Evolutionary conservation across 2,113 vertebrate species (phyloP).

Genomic region (Sinocyclocheilus grahami): DNA sequence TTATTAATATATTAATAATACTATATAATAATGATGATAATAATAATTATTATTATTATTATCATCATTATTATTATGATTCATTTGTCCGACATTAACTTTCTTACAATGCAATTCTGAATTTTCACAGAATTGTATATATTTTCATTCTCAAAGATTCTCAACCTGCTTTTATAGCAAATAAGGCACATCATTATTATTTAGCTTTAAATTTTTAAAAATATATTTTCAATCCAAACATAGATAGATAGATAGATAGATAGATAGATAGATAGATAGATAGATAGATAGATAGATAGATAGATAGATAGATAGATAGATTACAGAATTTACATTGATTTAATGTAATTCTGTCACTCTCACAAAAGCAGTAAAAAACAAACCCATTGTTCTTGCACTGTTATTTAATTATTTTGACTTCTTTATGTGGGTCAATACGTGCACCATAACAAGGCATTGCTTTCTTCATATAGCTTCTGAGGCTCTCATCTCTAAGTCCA

Average conservation of each 20-base stretch:
- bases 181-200: not conserved
- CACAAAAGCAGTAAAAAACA: not conserved
- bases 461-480: slow-evolving; percentile 61
- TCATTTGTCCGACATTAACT: not conserved
- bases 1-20: too few relatives aligned
- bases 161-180: not conserved
- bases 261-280: too few relatives aligned
- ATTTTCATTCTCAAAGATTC: not conserved
- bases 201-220: too few relatives aligned
- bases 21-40: too few relatives aligned
- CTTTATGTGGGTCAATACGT: slow-evolving; percentile 6
- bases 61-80: not conserved
- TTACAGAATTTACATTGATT: too few relatives aligned
- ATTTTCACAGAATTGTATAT: not conserved
- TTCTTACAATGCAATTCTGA: not conserved
- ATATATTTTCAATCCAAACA: too few relatives aligned
- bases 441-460: slow-evolving; percentile 51
- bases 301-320: too few relatives aligned
- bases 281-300: too few relatives aligned
- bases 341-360: not conserved
- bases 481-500: slow-evolving; percentile 70
- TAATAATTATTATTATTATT: not conserved
- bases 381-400: not conserved
- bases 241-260: too few relatives aligned
- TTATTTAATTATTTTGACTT: not conserved